These are phyloP conservation scores for Acleris cristana DNA, from an alignment of 2,888 invertebrate genomes.

Conservation along the genomic window DNA sequence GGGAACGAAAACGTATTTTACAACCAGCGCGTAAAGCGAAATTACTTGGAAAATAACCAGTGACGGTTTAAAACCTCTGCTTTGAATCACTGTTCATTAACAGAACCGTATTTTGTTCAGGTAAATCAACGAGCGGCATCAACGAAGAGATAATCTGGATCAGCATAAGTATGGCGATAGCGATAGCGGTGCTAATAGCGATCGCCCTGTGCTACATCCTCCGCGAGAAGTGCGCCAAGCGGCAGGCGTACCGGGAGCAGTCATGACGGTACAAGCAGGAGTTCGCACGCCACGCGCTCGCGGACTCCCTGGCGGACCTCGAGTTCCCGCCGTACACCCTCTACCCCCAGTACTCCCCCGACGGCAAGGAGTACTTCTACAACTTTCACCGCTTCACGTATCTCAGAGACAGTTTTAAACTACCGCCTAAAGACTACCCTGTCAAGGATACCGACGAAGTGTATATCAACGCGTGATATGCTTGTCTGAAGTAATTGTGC, in stretches of 20 bases:
- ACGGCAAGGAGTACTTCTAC: slow-evolving; percentile 78
- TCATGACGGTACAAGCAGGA: slow-evolving; percentile 86
- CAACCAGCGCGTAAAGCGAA: slow-evolving; percentile 2
- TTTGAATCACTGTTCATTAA: neutral
- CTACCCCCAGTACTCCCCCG: slow-evolving; percentile 76
- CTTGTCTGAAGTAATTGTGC: slow-evolving; percentile 2
- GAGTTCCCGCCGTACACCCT: slow-evolving; percentile 72
- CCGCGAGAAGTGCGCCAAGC: slow-evolving; percentile 90
- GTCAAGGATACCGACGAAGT: slow-evolving; percentile 66
- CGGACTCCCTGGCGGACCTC: slow-evolving; percentile 69
- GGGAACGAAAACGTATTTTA: slow-evolving; percentile 21
- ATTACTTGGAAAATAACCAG: neutral
- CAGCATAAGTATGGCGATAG: slow-evolving; percentile 93
- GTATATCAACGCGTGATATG: slow-evolving; percentile 74
- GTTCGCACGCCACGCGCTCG: slow-evolving; percentile 75
- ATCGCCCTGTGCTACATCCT: slow-evolving; percentile 93
- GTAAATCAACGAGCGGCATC: slow-evolving; percentile 91
- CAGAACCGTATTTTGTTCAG: slow-evolving; percentile 68
- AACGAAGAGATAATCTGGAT: slow-evolving; percentile 96
- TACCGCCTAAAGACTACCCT: slow-evolving; percentile 76
- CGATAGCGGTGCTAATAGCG: slow-evolving; percentile 91
- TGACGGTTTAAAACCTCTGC: neutral
- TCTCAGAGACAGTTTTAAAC: slow-evolving; percentile 69
- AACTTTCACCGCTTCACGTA: slow-evolving; percentile 78
- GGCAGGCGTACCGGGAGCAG: slow-evolving; percentile 88